Evolutionary conservation across 2,888 invertebrate genomes (phyloP).

Genomic region (Xanthorhoe designata): DNA sequence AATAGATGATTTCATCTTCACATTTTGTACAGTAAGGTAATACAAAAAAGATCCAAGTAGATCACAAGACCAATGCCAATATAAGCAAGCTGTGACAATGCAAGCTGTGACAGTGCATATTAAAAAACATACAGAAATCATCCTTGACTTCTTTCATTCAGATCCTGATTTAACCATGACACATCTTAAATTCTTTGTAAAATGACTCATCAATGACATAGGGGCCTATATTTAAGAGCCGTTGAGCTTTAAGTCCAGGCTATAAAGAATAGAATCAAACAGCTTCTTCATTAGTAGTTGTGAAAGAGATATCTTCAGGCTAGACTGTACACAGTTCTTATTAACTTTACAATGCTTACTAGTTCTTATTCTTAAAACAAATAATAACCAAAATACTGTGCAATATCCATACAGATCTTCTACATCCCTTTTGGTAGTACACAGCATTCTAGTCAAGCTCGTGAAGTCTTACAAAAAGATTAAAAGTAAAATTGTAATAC

Average conservation of each 20-base stretch:
- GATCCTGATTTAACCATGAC: conserved; percentile 30
- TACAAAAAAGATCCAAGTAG: no score
- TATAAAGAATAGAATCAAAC: conserved; percentile 23
- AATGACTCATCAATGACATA: conserved; percentile 46
- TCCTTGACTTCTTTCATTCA: conserved; percentile 1
- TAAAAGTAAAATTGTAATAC: no score
- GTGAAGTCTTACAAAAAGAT: no score
- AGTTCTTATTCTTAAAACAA: no score
- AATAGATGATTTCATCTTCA: no score
- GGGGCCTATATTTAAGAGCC: background rate
- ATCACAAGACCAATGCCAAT: no score
- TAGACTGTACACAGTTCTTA: background rate
- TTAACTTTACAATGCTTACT: background rate
- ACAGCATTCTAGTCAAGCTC: no score
- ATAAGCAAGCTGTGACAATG: background rate
- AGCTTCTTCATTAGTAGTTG: background rate
- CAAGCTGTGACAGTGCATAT: background rate
- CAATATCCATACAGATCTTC: no score
- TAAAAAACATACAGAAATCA: background rate
- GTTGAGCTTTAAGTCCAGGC: conserved; percentile 23
- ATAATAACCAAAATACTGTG: no score
- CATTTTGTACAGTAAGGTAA: no score
- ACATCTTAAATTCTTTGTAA: conserved; percentile 48
- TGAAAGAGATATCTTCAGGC: background rate
- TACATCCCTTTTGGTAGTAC: no score